phyloP scores from a whole-genome alignment of 1,140 invertebrate genomes.

The Megalonaias nervosa region DNA sequence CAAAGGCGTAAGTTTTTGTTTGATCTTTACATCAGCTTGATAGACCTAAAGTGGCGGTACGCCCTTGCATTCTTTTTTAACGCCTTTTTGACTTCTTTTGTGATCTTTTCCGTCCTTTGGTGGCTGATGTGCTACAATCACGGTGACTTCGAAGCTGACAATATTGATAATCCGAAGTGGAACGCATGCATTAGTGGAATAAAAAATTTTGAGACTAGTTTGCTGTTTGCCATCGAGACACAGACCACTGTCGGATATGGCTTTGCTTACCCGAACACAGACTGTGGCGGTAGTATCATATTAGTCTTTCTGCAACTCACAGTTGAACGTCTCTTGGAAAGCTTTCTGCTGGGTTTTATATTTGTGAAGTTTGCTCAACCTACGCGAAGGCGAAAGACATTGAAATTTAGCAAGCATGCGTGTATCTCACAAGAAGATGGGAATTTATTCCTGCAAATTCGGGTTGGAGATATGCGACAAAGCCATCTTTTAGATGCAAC shows the following conservation, averaged over 20 bases:
- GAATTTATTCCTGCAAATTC: slow-evolving; percentile 85
- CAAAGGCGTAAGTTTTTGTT: slow-evolving; percentile 51
- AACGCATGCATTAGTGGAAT: slow-evolving; percentile 64
- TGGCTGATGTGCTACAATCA: slow-evolving; percentile 94
- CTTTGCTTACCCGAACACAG: slow-evolving; percentile 79
- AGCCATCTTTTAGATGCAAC: slow-evolving; percentile 72
- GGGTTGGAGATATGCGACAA: slow-evolving; percentile 68
- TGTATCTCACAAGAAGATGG: slow-evolving; percentile 78
- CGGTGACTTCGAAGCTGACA: slow-evolving; percentile 84
- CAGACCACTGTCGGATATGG: slow-evolving; percentile 75
- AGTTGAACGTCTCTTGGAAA: slow-evolving; percentile 65
- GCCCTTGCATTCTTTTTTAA: slow-evolving; percentile 93
- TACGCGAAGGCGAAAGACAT: slow-evolving; percentile 65
- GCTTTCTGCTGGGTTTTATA: slow-evolving; percentile 65
- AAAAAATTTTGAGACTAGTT: slow-evolving; percentile 60
- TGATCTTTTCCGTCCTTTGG: slow-evolving; percentile 93
- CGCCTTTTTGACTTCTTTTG: slow-evolving; percentile 93
- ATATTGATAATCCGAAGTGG: slow-evolving; percentile 71
- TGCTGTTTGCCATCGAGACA: slow-evolving; percentile 74
- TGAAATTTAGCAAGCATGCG: slow-evolving; percentile 67
- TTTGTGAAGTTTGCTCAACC: slow-evolving; percentile 68
- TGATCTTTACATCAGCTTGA: slow-evolving; percentile 63
- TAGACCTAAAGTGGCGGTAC: slow-evolving; percentile 91
- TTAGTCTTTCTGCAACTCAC: slow-evolving; percentile 63
- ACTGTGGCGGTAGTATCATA: slow-evolving; percentile 56